phyloP scores from a whole-genome alignment of 1,140 invertebrate species.

The Leptinotarsa defecta region DNA sequence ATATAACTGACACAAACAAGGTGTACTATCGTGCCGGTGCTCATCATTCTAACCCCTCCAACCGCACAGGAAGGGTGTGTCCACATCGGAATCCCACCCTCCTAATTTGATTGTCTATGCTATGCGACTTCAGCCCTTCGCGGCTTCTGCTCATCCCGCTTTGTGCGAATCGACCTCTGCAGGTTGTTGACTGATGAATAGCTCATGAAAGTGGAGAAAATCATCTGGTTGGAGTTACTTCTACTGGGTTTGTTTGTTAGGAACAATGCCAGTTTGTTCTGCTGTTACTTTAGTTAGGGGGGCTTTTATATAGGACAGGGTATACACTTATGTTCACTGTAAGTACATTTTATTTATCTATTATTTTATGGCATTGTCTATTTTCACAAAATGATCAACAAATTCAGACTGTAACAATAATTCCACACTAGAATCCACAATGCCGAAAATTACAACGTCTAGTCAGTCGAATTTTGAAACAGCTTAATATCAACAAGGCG shows the following conservation, averaged over 20 bases:
- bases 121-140: neutral
- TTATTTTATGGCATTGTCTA: no score
- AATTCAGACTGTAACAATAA: no score
- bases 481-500: no score
- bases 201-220: neutral
- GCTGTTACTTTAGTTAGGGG: no score
- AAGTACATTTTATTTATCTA: no score
- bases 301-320: no score
- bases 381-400: no score
- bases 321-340: no score
- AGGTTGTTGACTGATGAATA: neutral
- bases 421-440: no score
- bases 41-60: conserved; percentile 46
- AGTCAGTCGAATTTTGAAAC: no score
- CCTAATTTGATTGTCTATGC: conserved; percentile 12
- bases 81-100: conserved; percentile 39
- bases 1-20: conserved; percentile 45
- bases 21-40: conserved; percentile 44
- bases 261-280: no score
- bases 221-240: neutral
- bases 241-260: neutral
- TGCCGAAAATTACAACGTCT: no score
- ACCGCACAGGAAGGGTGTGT: conserved; percentile 44
- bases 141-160: neutral
- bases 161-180: neutral